Evolutionary conservation across 2,797 vertebrate genomes (phyloP).

Genomic region (Petrocephalus schoutedeni): DNA sequence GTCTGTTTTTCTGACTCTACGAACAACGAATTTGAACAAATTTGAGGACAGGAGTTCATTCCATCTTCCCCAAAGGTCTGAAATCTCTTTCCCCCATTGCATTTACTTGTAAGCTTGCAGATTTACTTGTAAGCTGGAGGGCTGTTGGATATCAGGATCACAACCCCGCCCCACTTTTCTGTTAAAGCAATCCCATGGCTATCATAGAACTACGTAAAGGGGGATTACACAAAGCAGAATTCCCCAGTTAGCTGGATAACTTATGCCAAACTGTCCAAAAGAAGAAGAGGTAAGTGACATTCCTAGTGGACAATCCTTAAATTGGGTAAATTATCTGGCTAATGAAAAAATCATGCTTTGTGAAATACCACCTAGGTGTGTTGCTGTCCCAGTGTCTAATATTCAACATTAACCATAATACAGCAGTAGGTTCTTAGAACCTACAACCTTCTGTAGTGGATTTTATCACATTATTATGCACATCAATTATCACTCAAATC

Average conservation of each 20-base stretch:
- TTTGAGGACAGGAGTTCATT: background rate
- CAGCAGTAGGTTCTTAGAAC: background rate
- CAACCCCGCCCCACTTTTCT: background rate
- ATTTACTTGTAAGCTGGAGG: background rate
- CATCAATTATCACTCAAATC: too few species aligned
- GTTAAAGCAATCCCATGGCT: background rate
- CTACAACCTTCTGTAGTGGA: background rate
- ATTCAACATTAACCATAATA: background rate
- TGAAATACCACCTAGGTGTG: too few species aligned
- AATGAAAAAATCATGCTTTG: background rate
- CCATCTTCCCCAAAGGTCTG: background rate
- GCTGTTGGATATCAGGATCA: background rate
- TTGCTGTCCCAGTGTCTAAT: background rate
- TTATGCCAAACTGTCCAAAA: background rate
- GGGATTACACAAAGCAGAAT: background rate
- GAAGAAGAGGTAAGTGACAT: background rate
- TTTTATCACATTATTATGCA: background rate
- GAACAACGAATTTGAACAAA: background rate
- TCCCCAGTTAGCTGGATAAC: background rate
- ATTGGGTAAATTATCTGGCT: background rate
- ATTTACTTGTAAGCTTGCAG: background rate
- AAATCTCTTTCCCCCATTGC: background rate
- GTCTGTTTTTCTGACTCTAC: background rate
- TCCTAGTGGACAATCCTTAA: background rate
- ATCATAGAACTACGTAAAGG: background rate